phyloP scores from a whole-genome alignment of 2,113 vertebrate species.

The Halichoerus grypus region DNA sequence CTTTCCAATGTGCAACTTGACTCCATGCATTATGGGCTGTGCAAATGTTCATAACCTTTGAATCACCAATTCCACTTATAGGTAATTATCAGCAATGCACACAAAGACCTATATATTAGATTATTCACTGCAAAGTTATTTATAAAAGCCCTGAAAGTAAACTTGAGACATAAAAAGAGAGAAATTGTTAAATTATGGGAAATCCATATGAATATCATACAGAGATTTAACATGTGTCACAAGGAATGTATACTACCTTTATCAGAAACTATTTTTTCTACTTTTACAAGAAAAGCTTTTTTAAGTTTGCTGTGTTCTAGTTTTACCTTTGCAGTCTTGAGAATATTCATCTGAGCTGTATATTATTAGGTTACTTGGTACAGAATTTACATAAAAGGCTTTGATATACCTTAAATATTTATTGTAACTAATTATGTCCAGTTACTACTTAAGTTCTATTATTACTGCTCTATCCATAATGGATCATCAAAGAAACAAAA shows the following conservation, averaged over 20 bases:
- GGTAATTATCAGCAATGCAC: background rate
- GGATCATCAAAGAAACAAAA: background rate
- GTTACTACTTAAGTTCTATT: slow-evolving; percentile 36
- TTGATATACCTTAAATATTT: slow-evolving; percentile 6
- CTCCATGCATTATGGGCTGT: background rate
- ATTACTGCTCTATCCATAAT: background rate
- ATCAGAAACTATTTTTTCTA: slow-evolving; percentile 19
- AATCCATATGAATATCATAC: background rate
- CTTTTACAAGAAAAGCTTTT: background rate
- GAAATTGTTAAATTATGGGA: background rate
- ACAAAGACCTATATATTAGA: background rate
- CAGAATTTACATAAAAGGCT: background rate
- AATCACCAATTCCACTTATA: background rate
- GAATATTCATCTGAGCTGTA: background rate
- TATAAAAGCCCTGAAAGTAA: background rate
- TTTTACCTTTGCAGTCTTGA: background rate
- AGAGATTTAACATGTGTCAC: background rate
- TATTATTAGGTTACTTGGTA: slow-evolving; percentile 11
- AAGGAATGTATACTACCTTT: background rate
- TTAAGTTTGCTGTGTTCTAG: slow-evolving; percentile 25
- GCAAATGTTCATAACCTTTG: background rate
- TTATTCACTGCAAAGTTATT: background rate
- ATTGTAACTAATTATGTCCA: background rate
- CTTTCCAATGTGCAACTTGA: background rate
- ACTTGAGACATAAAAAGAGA: background rate